phyloP scores from a whole-genome alignment of 2,113 vertebrate genomes.

The Talpa occidentalis region DNA sequence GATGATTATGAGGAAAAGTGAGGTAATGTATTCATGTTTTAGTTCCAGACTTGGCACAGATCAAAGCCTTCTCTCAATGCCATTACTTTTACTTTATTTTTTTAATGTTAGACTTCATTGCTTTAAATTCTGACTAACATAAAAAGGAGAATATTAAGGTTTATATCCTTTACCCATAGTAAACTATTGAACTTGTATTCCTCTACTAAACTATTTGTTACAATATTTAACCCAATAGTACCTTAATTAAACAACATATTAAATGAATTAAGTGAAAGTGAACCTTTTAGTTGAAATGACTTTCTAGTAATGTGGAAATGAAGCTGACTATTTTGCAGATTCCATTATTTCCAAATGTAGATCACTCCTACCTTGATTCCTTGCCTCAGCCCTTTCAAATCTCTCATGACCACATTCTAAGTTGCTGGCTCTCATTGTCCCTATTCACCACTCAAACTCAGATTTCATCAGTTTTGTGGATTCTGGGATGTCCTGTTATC shows the following conservation, averaged over 20 bases:
- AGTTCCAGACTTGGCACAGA: background rate
- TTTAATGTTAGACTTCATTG: background rate
- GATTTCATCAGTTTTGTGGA: background rate
- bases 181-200: background rate
- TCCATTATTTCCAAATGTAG: background rate
- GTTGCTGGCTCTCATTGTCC: background rate
- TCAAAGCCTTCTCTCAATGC: background rate
- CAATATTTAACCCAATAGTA: background rate
- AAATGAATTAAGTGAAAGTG: background rate
- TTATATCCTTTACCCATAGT: background rate
- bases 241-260: background rate
- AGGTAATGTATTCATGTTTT: background rate
- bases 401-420: background rate
- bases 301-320: background rate
- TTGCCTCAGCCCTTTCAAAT: background rate
- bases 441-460: background rate
- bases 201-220: background rate
- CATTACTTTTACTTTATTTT: background rate
- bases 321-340: background rate
- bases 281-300: constrained; percentile 1
- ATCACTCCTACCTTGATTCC: background rate
- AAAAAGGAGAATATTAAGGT: background rate
- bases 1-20: background rate
- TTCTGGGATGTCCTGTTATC: background rate
- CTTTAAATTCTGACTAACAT: background rate